Base-by-base conservation (phyloP, 2,888 invertebrate species). In the Galerucella calmariensis region DNA sequence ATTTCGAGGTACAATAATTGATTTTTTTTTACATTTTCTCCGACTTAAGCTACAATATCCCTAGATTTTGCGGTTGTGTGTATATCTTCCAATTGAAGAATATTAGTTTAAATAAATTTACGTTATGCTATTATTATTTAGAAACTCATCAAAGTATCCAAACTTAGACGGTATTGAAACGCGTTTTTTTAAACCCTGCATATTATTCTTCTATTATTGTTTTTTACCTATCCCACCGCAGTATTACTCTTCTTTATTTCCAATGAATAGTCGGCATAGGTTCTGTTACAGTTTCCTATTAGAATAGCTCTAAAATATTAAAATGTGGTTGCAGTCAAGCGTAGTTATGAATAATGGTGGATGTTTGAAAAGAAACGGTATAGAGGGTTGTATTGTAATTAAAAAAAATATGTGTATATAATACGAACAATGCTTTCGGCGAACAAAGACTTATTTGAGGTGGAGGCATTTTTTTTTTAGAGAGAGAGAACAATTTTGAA, bases 241-340 rank as follows among this genome's bases (percentile, higher is more conserved):
- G 75, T 68, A 74, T 79, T 75, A 77, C 75, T 77, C 69, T 63
- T 73, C 74, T 76, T 72, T 75, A 59, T 73, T 77, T 76, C 71
- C 76, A 72, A 67, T 79, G 79, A 79, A 79, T 77, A 78, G 79
- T 72, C 77, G 69, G 75, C 73, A 78, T 70, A 77, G 77, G 73
- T 75, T 78, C 75, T 78, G 78, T 75, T 78, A 75, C 76, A 77
- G 72, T 75, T 77, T 75, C 77, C 78, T 74, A 77, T 79, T 77
- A 75, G 77, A 67, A 61, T 66, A 67, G 77, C 73, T 77, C 75
- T 75, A 75, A 77, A 77, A 79, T 76, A 76, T 79, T 74, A 76
- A 79, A 78, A 79, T 74, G 73, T 63, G 74, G 76, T 73, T 73
- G 68, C 79, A 79, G 72, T 75, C 68, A 73, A 78, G 77, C 79